phyloP scores from a whole-genome alignment of 2,888 invertebrate species.

The Rhimphoctona megacephalus region DNA sequence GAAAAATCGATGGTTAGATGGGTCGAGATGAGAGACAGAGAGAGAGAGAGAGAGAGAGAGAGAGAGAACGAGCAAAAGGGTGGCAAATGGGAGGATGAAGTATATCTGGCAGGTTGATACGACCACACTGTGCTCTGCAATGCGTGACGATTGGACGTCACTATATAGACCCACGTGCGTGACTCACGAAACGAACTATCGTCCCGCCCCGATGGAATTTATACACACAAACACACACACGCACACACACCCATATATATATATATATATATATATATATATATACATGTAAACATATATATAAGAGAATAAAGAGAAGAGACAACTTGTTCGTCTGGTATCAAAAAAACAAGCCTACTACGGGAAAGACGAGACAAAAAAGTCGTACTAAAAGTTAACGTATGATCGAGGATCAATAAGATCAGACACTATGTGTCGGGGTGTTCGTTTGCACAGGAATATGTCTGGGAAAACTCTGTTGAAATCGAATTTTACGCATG shows the following conservation, averaged over 20 bases:
- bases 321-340: conserved; percentile 10
- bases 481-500: conserved; percentile 47
- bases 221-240: conserved; percentile 1
- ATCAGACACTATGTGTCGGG: conserved; percentile 8
- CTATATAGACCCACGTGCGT: conserved; percentile 46
- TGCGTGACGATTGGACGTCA: conserved; percentile 50
- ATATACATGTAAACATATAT: background rate
- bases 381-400: conserved; percentile 38
- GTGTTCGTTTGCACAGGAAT: conserved; percentile 1
- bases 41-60: conserved; percentile 8
- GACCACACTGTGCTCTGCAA: conserved; percentile 26
- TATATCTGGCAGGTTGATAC: conserved; percentile 49
- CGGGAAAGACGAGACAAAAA: conserved; percentile 7
- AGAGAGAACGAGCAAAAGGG: conserved; percentile 13
- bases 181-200: conserved; percentile 46
- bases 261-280: background rate
- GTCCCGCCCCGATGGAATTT: conserved; percentile 22
- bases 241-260: background rate
- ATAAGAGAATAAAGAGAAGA: background rate
- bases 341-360: background rate
- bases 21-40: conserved; percentile 25
- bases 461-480: conserved; percentile 23
- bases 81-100: conserved; percentile 29
- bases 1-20: conserved; percentile 57
- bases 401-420: conserved; percentile 51